Percentiles rank a stretch among this genome's conserved stretches.
phyloP scores from a whole-genome alignment of 2,113 vertebrate genomes.

The Columba janthina region DNA sequence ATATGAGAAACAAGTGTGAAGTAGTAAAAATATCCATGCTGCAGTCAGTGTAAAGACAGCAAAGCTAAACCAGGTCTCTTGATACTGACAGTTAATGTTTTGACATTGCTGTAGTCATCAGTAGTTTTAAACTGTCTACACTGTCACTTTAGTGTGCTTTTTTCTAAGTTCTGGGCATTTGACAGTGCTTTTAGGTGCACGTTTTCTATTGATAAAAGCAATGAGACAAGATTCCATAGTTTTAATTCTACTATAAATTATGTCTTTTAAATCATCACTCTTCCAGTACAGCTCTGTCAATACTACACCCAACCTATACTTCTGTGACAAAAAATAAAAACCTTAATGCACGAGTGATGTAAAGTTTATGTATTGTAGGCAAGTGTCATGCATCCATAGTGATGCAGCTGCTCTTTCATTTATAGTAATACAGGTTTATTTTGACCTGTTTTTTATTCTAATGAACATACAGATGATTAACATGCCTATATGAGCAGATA shows the following conservation, averaged over 20 bases:
- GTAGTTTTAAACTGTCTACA: background rate
- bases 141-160: background rate
- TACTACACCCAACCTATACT: background rate
- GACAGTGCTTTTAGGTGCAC: background rate
- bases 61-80: background rate
- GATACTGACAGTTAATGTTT: background rate
- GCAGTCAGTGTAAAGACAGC: background rate
- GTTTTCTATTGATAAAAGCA: background rate
- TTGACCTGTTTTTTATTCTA: background rate
- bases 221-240: background rate
- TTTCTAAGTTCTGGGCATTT: background rate
- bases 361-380: background rate
- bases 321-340: background rate
- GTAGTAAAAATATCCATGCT: accelerated
- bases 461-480: background rate
- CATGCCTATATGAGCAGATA: background rate
- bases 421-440: background rate
- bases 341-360: background rate
- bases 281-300: background rate
- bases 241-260: background rate
- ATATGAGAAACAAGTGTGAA: accelerated
- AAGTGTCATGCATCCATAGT: background rate
- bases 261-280: background rate
- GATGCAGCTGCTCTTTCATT: background rate
- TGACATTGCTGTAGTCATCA: background rate